Percentiles rank a stretch among this genome's conserved stretches.
These are phyloP conservation scores for Sorex fumeus DNA, from an alignment of 2,113 vertebrate genomes.

Conservation along the genomic window DNA sequence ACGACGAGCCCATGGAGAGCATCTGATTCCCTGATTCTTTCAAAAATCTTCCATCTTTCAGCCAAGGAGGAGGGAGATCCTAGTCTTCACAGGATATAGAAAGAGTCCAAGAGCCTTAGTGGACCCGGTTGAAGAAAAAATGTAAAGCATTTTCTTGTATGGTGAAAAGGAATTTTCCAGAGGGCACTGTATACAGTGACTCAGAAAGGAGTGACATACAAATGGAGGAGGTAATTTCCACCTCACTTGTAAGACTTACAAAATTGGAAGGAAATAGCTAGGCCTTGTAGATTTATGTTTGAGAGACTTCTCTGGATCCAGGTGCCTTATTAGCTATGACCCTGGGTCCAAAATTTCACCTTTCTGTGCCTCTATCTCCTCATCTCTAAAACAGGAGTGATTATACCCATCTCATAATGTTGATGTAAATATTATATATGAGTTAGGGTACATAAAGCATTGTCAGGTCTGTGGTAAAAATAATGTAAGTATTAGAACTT, in stretches of 20 bases:
- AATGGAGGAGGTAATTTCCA: background rate
- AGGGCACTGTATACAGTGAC: background rate
- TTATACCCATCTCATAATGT: background rate
- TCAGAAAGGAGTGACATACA: background rate
- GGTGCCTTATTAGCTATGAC: background rate
- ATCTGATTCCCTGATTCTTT: background rate
- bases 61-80: background rate
- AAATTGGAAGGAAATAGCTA: background rate
- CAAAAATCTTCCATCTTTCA: slow-evolving; percentile 30
- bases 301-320: background rate
- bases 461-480: background rate
- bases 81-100: background rate
- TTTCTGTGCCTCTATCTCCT: slow-evolving; percentile 38
- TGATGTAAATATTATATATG: background rate
- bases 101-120: background rate
- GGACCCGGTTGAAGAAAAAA: background rate
- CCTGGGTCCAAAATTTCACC: background rate
- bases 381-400: slow-evolving; percentile 16
- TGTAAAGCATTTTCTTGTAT: background rate
- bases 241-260: background rate
- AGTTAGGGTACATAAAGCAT: background rate
- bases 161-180: background rate
- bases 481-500: background rate
- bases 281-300: background rate
- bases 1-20: background rate